Evolutionary conservation across 2,797 vertebrate species (phyloP).

Genomic region (Vireo griseus): DNA sequence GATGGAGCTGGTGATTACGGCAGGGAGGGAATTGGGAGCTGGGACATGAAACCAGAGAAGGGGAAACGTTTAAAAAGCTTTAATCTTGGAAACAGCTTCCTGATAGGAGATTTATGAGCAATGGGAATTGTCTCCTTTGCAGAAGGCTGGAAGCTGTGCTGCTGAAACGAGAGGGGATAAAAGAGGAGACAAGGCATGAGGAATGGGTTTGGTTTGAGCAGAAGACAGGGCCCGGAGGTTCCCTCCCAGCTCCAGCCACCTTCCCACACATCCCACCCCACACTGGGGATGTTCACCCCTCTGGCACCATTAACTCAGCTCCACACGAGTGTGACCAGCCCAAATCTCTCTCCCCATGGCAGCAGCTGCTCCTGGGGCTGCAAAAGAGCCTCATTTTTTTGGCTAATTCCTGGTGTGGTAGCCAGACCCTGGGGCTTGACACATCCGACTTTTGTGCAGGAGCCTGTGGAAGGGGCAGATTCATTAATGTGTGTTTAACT

Average conservation of each 20-base stretch:
- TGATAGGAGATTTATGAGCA: conserved; percentile 55
- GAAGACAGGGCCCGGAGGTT: not conserved
- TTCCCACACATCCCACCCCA: not conserved
- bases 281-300: not conserved
- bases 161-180: not conserved
- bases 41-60: conserved; percentile 38
- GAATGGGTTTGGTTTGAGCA: not conserved
- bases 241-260: not conserved
- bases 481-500: conserved; percentile 1
- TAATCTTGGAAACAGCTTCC: conserved; percentile 52
- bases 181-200: not conserved
- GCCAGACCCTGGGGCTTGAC: not conserved
- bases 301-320: not conserved
- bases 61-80: conserved; percentile 43
- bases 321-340: not conserved
- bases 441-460: not conserved
- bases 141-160: conserved; percentile 6
- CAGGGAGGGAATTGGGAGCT: not conserved
- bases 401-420: not conserved
- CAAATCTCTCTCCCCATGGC: accelerated
- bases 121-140: conserved; percentile 13
- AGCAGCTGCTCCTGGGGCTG: not conserved
- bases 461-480: not conserved
- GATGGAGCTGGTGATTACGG: not conserved
- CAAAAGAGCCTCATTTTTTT: not conserved